Evolutionary conservation across 2,113 vertebrate genomes (phyloP), one percentile per base, ranked within the genome.

Genomic region (Mus spicilegus): DNA sequence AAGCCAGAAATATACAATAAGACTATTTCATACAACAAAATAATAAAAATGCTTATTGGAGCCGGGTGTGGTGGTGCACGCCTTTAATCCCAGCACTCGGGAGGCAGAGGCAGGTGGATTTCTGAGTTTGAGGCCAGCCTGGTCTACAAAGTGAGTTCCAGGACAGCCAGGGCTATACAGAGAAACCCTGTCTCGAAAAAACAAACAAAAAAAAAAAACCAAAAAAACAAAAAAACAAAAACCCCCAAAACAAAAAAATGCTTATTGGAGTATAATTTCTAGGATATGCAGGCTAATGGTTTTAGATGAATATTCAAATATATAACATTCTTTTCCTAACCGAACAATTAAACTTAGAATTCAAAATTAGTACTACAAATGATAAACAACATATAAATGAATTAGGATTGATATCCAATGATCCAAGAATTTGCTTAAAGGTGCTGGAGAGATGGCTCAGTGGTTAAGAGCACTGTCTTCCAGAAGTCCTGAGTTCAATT

Each of bases 221-320:
- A n/a, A n/a, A 42, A 42, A 42, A 42, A 42, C 42, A 42, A 42
- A 42, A 42, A 42, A 2, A 42, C 42, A 42, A 42, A 42, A 42
- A 42, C 42, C 42, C 42, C 42, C 42, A 42, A 42, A 61, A 81
- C 33, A 56, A 81, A 42, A 63, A 82, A 90, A 77, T 49, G 12
- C 19, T 86, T 86, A 80, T 14, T 51, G 5, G 5, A 51, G 65
- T 73, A 85, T 61, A 90, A 63, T 87, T 91, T 89, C 78, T 61
- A 92, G 63, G 30, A 72, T n/a, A 42, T 69, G 30, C 2, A 69
- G 87, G 17, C 58, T 93, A 61, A 61, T 17, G 75, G 75, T 24
- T 87, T 88, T 65, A 46, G 56, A 87, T 93, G 77, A 58, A 76
- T 76, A 91, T 77, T 54, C 51, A 85, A 69, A 78, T 92, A 87